Conservation (phyloP, 2,797 vertebrate species). For the Urosaurus nigricauda region DNA sequence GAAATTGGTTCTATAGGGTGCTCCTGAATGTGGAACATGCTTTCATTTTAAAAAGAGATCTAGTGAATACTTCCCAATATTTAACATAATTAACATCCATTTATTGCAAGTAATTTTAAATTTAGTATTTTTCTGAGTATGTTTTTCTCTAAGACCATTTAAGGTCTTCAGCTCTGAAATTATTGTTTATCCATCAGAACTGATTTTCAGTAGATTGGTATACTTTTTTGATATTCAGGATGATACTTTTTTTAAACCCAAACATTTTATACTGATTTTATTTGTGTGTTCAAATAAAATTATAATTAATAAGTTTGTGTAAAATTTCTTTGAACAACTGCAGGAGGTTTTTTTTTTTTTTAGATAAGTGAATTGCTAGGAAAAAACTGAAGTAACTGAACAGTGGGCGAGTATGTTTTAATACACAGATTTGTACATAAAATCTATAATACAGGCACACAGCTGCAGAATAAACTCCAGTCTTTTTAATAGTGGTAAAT, state of each 20-base stretch:
- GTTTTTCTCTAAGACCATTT: neutral
- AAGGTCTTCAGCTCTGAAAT: neutral
- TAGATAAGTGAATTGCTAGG: neutral
- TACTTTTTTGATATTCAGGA: neutral
- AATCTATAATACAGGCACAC: neutral
- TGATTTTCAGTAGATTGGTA: neutral
- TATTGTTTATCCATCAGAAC: neutral
- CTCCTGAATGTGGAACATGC: neutral
- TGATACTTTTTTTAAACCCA: neutral
- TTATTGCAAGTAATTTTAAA: neutral
- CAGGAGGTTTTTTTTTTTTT: neutral
- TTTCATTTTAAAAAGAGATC: neutral
- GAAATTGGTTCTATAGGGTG: conserved; percentile 61
- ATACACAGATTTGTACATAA: neutral
- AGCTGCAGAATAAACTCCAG: neutral
- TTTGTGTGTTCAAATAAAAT: conserved; percentile 25
- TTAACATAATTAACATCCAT: neutral
- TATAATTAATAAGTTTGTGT: neutral
- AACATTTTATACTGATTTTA: conserved; percentile 11
- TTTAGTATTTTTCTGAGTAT: neutral
- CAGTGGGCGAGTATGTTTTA: neutral
- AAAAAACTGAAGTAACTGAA: neutral
- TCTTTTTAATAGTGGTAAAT: neutral
- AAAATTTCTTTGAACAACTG: no score
- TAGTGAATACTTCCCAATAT: neutral